These are phyloP conservation scores for Epinotia brunnichana DNA, from an alignment of 2,888 invertebrate genomes.

Conservation along the genomic window DNA sequence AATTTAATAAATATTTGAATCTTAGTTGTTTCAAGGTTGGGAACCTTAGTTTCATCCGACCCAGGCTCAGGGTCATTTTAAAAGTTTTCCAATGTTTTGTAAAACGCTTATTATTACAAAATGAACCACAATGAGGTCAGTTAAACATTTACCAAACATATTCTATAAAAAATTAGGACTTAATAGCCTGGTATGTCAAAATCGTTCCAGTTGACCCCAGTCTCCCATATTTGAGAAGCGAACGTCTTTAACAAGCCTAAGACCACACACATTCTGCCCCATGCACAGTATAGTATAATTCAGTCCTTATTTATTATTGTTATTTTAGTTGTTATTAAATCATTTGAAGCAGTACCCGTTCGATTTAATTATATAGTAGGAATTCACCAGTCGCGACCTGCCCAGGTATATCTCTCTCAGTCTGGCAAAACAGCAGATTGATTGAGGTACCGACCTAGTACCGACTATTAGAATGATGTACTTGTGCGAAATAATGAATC, in stretches of 20 bases:
- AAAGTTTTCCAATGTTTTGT: too few relatives aligned
- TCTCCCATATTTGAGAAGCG: neutral
- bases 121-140: too few relatives aligned
- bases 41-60: too few relatives aligned
- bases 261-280: neutral
- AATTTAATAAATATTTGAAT: too few relatives aligned
- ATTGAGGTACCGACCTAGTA: constrained; percentile 1
- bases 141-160: too few relatives aligned
- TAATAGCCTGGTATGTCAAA: too few relatives aligned
- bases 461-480: constrained; percentile 12
- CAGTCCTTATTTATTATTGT: neutral
- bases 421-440: constrained; percentile 10
- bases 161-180: too few relatives aligned
- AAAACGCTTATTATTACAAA: too few relatives aligned
- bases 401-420: constrained; percentile 12
- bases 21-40: too few relatives aligned
- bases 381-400: constrained; percentile 37
- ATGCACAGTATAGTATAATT: neutral
- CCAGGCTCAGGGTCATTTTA: too few relatives aligned
- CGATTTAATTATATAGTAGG: constrained; percentile 13
- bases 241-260: neutral
- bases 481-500: constrained; percentile 14
- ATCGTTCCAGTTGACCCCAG: too few relatives aligned
- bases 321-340: constrained; percentile 8
- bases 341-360: constrained; percentile 7